Evolutionary conservation across 2,888 invertebrate species (phyloP).

Genomic region (Tenthredo amoena): DNA sequence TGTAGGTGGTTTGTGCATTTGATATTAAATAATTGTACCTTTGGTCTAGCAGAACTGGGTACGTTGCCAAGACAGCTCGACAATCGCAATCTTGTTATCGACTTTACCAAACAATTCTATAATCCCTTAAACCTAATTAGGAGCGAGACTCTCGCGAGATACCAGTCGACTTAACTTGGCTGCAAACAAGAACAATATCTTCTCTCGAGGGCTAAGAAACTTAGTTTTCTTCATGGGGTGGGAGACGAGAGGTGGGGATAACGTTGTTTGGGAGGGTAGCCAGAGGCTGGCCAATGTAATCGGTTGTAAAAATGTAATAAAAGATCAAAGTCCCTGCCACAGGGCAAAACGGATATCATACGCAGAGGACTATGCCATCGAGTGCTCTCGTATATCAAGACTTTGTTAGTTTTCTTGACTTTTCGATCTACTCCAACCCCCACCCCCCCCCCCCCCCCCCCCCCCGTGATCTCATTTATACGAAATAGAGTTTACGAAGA

Average conservation of each 20-base stretch:
- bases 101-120: conserved; percentile 76
- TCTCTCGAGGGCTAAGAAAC: conserved; percentile 44
- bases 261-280: conserved; percentile 60
- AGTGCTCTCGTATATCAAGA: conserved; percentile 25
- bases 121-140: conserved; percentile 76
- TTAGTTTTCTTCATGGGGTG: conserved; percentile 36
- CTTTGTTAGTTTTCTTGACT: conserved; percentile 36
- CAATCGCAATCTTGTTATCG: conserved; percentile 71
- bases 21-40: conserved; percentile 2
- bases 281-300: conserved; percentile 74
- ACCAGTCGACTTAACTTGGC: conserved; percentile 71
- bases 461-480: not conserved
- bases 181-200: conserved; percentile 75
- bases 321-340: conserved; percentile 69
- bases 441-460: not conserved
- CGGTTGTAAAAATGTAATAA: conserved; percentile 76
- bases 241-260: conserved; percentile 23
- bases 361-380: conserved; percentile 40
- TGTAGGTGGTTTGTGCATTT: not conserved
- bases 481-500: not conserved
- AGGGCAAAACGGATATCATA: conserved; percentile 63
- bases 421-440: not conserved
- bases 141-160: conserved; percentile 60
- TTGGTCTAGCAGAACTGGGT: not conserved
- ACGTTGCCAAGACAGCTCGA: not conserved